Conservation (phyloP, 2,797 vertebrate species). For the Helostoma temminkii region DNA sequence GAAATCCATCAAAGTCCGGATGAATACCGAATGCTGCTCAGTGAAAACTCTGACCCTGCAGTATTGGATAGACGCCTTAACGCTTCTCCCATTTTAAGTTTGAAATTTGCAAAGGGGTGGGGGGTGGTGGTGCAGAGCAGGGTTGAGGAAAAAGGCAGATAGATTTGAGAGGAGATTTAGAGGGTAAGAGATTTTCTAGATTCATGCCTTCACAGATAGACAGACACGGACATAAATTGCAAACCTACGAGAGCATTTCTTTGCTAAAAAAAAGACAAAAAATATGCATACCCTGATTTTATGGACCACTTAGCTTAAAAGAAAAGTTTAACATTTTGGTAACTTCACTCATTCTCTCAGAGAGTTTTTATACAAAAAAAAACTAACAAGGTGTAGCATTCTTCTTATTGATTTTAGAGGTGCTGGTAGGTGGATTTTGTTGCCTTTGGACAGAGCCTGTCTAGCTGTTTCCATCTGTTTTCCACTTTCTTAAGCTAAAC, state of each 20-base stretch:
- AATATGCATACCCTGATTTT: background rate
- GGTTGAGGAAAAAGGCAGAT: too few relatives aligned
- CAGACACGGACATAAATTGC: conserved; percentile 11
- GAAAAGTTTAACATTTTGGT: background rate
- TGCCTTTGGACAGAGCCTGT: too few relatives aligned
- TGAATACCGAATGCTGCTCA: conserved; percentile 67
- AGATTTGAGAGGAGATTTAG: conserved; percentile 40
- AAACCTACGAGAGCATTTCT: conserved; percentile 3
- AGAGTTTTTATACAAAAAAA: too few relatives aligned
- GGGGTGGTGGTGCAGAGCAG: conserved; percentile 10
- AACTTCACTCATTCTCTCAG: background rate
- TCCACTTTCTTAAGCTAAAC: too few relatives aligned
- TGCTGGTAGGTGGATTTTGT: too few relatives aligned
- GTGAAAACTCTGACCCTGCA: conserved; percentile 69
- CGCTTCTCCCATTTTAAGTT: conserved; percentile 60
- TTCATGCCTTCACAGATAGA: conserved; percentile 33
- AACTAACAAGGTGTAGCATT: too few relatives aligned
- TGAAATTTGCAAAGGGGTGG: conserved; percentile 21
- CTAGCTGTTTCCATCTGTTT: too few relatives aligned
- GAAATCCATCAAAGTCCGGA: conserved; percentile 76
- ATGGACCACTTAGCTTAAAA: background rate
- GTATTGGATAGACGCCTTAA: conserved; percentile 58
- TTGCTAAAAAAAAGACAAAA: background rate
- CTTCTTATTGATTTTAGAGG: too few relatives aligned
- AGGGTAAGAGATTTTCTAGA: conserved; percentile 50